Base-by-base conservation (phyloP, 2,888 invertebrate species). In the Rhagonycha fulva region DNA sequence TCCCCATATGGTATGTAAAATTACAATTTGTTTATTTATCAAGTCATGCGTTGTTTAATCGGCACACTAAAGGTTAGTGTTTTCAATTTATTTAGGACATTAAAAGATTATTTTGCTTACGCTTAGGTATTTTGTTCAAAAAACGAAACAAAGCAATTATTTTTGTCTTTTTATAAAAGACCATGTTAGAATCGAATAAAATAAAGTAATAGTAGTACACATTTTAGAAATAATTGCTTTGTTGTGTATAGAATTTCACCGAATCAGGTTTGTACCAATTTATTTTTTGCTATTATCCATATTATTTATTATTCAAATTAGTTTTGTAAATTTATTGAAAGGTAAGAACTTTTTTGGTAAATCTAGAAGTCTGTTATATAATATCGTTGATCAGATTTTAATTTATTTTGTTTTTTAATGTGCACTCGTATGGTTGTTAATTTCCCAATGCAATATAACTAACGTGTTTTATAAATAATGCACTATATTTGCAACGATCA, bases 1-100 rank as follows among this genome's bases (percentile, higher is more conserved):
- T 80, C 82, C 79, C 76, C 76, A 81, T 79, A 84, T 82, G 85
- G 84, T 85, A 84, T 84, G 85, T 84, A 84, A 82, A 76, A 70
- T 75, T 70, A 76, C 71, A 70, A 75, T 73, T 74, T 67, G 74
- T 72, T 71, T 66, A 69, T 71, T 67, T 74, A 72, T 76, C 71
- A 74, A 61, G 68, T 74, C 74, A 68, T 72, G 69, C 69, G 72
- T 75, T 76, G 74, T 76, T 77, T 75, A 73, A 63, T 75, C 77
- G 69, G 62, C 76, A 76, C 75, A 63, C 72, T 69, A 76, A 83
- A 83, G 82, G 83, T 83, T 82, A 83, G 83, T 83, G 82, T 83
- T 81, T 80, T 81, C 82, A 78, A 80, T 81, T 82, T 79, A 76
- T 79, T 80, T 81, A 74, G 73, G 47, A 81, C 71, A 72, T 66